Evolutionary conservation across 2,113 vertebrate genomes (phyloP), one percentile per base, ranked within the genome.

Genomic region (Rostratula benghalensis): DNA sequence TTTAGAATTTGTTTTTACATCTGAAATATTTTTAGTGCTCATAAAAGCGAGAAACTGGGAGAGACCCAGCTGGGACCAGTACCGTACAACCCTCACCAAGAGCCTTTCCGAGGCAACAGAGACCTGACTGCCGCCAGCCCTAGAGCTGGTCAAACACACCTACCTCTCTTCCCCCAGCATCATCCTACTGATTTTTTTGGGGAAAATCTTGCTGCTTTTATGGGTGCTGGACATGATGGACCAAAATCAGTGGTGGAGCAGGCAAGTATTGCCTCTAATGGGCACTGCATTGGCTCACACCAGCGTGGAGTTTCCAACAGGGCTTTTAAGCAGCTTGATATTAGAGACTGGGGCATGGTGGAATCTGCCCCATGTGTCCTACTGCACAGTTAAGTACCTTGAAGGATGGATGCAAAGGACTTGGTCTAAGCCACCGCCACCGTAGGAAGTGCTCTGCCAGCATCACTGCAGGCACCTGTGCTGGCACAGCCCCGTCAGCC

Each of bases 21-120:
- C 59, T 85, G 37, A 90, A 68, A 8, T 89, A 61, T 45, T 88
- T 93, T 93, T 90, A 88, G 83, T 60, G 68, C 75, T 95, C 39
- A 9, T 90, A 83, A 93, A 95, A 90, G 35, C 77, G 56, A 83
- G 73, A 63, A 91, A 67, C 33, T 46, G 60, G 56, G 54, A 85
- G 45, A 93, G 41, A 91, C 63, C 75, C 75, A 90, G 84, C 54
- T 91, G 28, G 37, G 78, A 85, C 87, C 59, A 77, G 78, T 54
- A 61, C 19, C 7, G 54, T 80, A 77, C 84, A 83, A 23, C 74
- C 53, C 67, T 83, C 31, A 69, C 50, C 46, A 64, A 70, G 74
- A 80, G n/a, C 50, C 63, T 75, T 92, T 35, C 31, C 46, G 46
- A 57, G 45, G 67, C 60, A 71, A 59, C 33, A 28, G 9, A 75